Percentiles rank a stretch among this genome's conserved stretches.
phyloP scores from a whole-genome alignment of 1,140 invertebrate genomes.

The Apis mellifera region DNA sequence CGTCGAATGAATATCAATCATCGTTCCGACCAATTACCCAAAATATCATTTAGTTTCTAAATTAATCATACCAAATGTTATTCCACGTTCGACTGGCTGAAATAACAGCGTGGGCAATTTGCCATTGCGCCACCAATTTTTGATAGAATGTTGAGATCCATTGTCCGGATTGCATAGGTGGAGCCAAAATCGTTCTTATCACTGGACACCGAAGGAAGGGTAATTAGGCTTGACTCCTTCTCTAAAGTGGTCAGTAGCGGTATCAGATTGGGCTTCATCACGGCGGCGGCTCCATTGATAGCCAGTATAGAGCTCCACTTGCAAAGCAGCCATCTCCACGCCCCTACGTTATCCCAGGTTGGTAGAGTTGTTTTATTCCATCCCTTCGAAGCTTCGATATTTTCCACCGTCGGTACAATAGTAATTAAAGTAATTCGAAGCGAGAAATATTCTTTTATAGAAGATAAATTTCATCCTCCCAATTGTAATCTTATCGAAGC shows the following conservation, averaged over 20 bases:
- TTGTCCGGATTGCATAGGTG: slow-evolving; percentile 71
- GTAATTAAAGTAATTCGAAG: background rate
- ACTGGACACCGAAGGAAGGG: slow-evolving; percentile 88
- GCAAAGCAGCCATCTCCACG: slow-evolving; percentile 88
- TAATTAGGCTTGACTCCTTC: slow-evolving; percentile 90
- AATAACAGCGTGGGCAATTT: background rate
- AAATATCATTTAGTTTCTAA: background rate
- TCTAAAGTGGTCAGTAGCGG: slow-evolving; percentile 90
- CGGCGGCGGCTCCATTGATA: slow-evolving; percentile 85
- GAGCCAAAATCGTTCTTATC: slow-evolving; percentile 87
- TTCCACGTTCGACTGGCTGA: background rate
- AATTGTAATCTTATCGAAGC: background rate
- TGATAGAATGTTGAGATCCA: background rate
- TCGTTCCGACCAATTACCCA: slow-evolving; percentile 1
- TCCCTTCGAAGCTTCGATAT: accelerated
- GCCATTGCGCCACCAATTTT: too few relatives aligned
- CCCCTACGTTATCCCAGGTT: slow-evolving; percentile 89
- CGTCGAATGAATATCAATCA: slow-evolving; percentile 15
- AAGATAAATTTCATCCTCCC: too few relatives aligned
- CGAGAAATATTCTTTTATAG: too few relatives aligned
- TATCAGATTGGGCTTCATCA: slow-evolving; percentile 87
- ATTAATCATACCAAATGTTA: slow-evolving; percentile 2
- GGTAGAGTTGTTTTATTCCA: slow-evolving; percentile 32
- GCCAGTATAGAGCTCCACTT: slow-evolving; percentile 86
- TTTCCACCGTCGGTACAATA: background rate